Evolutionary conservation across 1,140 invertebrate genomes (phyloP).

Genomic region (Heliconius hermathena): DNA sequence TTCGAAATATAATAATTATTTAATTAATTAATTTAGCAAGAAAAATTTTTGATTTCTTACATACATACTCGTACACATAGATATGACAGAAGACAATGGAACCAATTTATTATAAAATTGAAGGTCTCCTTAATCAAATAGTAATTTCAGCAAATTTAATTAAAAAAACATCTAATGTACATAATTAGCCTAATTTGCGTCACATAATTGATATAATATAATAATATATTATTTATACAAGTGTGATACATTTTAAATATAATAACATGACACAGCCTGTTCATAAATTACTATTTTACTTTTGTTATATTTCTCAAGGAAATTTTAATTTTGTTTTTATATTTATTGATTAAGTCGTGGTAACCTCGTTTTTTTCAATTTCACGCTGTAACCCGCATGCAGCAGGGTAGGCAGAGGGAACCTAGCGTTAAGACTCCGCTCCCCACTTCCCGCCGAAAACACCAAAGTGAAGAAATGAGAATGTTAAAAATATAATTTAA

Average conservation of each 20-base stretch:
- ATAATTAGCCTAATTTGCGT: not conserved
- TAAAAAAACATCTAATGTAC: not conserved
- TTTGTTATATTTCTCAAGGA: not conserved
- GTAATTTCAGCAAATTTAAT: not conserved
- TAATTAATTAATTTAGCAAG: not conserved
- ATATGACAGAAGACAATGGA: not conserved
- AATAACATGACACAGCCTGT: not conserved
- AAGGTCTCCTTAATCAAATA: not conserved
- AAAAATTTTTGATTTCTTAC: not conserved
- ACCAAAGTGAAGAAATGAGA: not conserved
- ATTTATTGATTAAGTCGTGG: not conserved
- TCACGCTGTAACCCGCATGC: too few relatives aligned
- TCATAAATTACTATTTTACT: not conserved
- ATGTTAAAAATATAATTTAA: not conserved
- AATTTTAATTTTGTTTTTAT: not conserved
- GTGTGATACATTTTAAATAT: not conserved
- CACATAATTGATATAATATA: not conserved
- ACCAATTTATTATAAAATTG: not conserved
- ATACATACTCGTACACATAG: not conserved
- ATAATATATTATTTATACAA: not conserved
- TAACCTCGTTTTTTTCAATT: not conserved
- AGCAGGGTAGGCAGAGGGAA: too few relatives aligned
- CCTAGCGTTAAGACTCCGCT: too few relatives aligned
- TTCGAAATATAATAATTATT: too few relatives aligned
- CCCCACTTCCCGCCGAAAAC: too few relatives aligned